Percentiles rank a stretch among this genome's conserved stretches.
phyloP scores from a whole-genome alignment of 2,113 vertebrate genomes.

The Caretta caretta region DNA sequence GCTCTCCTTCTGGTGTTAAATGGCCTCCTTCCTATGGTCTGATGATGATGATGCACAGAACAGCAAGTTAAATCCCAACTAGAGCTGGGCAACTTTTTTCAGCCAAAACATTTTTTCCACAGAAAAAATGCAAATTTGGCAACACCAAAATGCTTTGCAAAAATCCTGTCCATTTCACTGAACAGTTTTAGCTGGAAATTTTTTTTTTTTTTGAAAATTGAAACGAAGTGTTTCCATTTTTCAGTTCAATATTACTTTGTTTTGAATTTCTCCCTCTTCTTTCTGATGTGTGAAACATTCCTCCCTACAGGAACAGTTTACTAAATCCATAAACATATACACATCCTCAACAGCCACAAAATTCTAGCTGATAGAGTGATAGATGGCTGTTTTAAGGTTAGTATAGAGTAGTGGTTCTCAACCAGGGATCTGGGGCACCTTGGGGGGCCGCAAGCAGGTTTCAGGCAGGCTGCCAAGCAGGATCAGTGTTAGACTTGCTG shows the following conservation, averaged over 20 bases:
- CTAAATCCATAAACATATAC: neutral
- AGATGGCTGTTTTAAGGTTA: neutral
- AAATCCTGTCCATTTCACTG: neutral
- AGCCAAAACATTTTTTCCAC: neutral
- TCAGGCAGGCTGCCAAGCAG: no score
- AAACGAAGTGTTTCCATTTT: neutral
- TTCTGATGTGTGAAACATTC: neutral
- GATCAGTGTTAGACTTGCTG: no score
- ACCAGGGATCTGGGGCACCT: no score
- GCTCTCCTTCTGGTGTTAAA: slow-evolving; percentile 14
- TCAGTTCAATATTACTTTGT: no score
- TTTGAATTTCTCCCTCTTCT: neutral
- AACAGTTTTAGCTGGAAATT: neutral
- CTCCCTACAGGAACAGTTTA: neutral
- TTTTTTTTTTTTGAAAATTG: neutral
- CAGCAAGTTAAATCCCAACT: slow-evolving; percentile 9
- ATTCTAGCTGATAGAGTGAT: neutral
- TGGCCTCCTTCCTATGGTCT: neutral
- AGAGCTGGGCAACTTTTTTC: neutral
- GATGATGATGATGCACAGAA: slow-evolving; percentile 33
- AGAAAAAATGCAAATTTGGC: neutral
- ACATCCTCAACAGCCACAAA: neutral
- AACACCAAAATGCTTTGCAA: neutral
- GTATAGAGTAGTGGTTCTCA: neutral
- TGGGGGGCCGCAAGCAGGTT: no score